Evolutionary conservation across 1,140 invertebrate species (phyloP), one percentile per base, ranked within the genome.

Genomic region (Drosophila insularis): DNA sequence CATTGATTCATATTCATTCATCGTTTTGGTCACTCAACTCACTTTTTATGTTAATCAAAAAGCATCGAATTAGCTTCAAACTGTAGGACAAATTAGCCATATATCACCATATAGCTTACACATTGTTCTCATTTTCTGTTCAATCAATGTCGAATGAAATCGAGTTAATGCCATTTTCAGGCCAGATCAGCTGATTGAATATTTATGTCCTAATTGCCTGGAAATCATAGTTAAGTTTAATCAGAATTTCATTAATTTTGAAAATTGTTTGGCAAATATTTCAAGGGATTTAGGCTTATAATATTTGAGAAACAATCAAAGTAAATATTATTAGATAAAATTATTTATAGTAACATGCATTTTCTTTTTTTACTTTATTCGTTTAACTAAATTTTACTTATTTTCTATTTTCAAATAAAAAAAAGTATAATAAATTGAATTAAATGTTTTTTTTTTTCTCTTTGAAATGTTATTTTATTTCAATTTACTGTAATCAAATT

Each of bases 401-500:
- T 32, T 32, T n/a, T 40, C n/a, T n/a, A n/a, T n/a, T n/a, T n/a
- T n/a, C 39, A 43, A 43, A 2, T n/a, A 43, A 35, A 1, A 35
- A 4, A 7, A 35, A 6, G 6, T 7, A 7, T 37, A 11, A 1
- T 10, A 37, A 11, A 37, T 37, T 37, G 2, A 37, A 37, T 37
- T 37, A 11, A 54, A 27, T 23, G n/a, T n/a, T 54, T 54, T n/a
- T 31, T n/a, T 54, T 54, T n/a, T 54, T 21, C 3, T 4, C 23
- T 53, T 53, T 53, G 5, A 53, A 23, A 13, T 23, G 1, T 54
- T 54, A 6, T 27, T 27, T 23, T 23, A 54, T 54, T 23, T 23
- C 23, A 56, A 14, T 32, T 75, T n/a, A n/a, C n/a, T n/a, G 79
- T 76, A 79, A 86, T 86, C 75, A 79, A 81, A 87, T 86, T n/a